Conservation (phyloP, 2,113 vertebrate species). For the Sebastes fasciatus region DNA sequence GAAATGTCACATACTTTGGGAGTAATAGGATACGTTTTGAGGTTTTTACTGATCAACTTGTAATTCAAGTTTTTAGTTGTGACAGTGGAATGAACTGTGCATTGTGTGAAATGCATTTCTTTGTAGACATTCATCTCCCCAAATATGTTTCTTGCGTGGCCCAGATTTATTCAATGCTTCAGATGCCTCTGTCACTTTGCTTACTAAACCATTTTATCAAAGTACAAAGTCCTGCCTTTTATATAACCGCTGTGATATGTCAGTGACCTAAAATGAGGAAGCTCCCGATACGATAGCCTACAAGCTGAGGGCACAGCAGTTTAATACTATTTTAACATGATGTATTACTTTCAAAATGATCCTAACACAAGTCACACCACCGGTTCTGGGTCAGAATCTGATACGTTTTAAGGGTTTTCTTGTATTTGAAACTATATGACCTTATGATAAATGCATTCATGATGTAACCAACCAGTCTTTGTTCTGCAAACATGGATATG, state of each 20-base stretch:
- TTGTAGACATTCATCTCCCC: background rate
- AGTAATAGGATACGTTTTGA: background rate
- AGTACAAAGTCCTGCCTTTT: too few species aligned
- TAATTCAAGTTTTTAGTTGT: background rate
- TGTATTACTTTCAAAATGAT: constrained; percentile 19
- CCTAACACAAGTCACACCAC: background rate
- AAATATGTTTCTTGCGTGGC: background rate
- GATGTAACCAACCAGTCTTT: background rate
- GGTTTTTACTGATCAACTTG: background rate
- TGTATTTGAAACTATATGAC: background rate
- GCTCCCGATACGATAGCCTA: background rate
- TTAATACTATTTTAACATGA: constrained; percentile 7
- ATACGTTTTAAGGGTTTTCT: background rate
- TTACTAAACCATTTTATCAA: constrained; percentile 12
- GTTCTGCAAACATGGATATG: too few species aligned
- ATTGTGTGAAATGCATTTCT: background rate
- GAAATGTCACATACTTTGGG: background rate
- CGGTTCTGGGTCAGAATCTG: background rate
- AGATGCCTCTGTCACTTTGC: background rate
- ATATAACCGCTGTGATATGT: constrained; percentile 8
- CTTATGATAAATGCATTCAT: background rate
- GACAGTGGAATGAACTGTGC: background rate
- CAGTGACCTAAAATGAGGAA: background rate
- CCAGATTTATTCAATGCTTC: background rate
- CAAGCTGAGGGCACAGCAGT: background rate